Evolutionary conservation across 2,113 vertebrate genomes (phyloP), one percentile per base, ranked within the genome.

Genomic region (Mugil cephalus): DNA sequence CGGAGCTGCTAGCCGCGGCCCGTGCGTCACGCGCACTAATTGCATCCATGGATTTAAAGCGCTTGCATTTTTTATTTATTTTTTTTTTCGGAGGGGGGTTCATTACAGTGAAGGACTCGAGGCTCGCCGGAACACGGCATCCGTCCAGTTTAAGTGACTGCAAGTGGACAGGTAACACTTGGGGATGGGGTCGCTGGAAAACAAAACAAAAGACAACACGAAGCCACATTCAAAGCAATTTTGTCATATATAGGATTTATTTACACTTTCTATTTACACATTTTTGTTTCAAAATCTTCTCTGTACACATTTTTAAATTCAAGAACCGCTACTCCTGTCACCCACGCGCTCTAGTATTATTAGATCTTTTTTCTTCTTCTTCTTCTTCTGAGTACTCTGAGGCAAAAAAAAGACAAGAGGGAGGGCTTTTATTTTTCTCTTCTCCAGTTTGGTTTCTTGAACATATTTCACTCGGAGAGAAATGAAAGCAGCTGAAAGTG

Each of bases 201-300:
- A 51, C 14, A 54, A 38, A 50, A 3, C 13, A 4, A 36, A 0
- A 51, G 34, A 78, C 10, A 73, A 35, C 39, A 53, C 2, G 19
- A 69, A 11, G 14, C 30, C 21, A 36, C 6, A 21, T 54, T 35
- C 42, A 52, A 62, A 56, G 24, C 14, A n/a, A 12, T 65, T 79
- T 86, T 81, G 70, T 92, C 86, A 91, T 94, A 93, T 91, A 93
- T 91, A 91, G 86, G 83, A 92, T 95, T 95, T 95, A 95, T 95
- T 95, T 94, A 95, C 93, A 95, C 69, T 92, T 92, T 92, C 74
- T 95, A 95, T 95, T 93, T 95, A 95, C 94, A 95, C 66, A 87
- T 86, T 81, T 92, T 82, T 87, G 83, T 86, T 85, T 82, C 82
- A 87, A 93, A 93, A 93, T 92, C 86, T 89, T 87, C 82, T 92